Percentiles rank a stretch among this genome's conserved stretches.
Evolutionary conservation across 1,140 invertebrate genomes (phyloP).

Genomic region (Wasmannia auropunctata): DNA sequence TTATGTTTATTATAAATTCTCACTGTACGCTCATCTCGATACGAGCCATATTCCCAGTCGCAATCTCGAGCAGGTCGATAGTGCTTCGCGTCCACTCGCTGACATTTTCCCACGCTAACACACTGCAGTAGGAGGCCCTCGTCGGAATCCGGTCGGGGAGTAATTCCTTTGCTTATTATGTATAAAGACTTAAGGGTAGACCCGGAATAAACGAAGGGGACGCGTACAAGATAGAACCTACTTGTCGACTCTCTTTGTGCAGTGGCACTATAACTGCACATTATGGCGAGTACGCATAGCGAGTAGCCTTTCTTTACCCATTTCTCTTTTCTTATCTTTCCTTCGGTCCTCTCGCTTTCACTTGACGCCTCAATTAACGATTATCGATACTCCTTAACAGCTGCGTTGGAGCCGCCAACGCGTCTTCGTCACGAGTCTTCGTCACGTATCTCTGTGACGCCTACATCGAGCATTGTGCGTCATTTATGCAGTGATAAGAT

Average conservation of each 20-base stretch:
- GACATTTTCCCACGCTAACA: constrained; percentile 39
- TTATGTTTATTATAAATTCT: constrained; percentile 63
- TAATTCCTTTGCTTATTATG: constrained; percentile 67
- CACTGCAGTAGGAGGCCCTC: not conserved
- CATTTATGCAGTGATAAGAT: constrained; percentile 22
- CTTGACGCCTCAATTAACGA: constrained; percentile 1
- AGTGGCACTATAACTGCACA: constrained; percentile 12
- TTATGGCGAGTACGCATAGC: not conserved
- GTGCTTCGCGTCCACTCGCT: not conserved
- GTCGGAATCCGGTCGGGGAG: constrained; percentile 22
- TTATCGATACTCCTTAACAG: not conserved
- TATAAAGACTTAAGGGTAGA: constrained; percentile 54
- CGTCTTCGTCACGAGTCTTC: not conserved
- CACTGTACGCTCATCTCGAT: constrained; percentile 19
- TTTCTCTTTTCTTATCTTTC: not conserved
- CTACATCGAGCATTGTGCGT: not conserved
- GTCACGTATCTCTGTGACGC: not conserved
- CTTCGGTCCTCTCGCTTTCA: not conserved
- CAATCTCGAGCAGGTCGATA: constrained; percentile 10
- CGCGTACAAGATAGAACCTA: not conserved
- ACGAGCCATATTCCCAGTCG: constrained; percentile 27
- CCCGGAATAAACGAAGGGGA: not conserved
- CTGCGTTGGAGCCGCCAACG: not conserved
- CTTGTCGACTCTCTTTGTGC: constrained; percentile 54
- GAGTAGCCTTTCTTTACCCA: constrained; percentile 5